phyloP scores from a whole-genome alignment of 2,113 vertebrate species.

The Periophthalmus modestus region DNA sequence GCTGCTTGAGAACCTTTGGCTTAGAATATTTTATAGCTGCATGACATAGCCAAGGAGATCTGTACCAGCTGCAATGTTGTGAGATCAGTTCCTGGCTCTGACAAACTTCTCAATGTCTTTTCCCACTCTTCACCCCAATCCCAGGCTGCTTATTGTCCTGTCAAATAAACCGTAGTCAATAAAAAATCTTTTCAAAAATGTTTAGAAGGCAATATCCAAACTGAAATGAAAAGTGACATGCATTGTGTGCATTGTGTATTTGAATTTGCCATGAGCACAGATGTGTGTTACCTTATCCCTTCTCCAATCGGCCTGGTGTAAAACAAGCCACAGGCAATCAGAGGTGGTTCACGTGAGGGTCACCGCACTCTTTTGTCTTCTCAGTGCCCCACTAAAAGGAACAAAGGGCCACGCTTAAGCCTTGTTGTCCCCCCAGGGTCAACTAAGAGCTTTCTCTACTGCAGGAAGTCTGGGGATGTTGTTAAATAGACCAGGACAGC shows the following conservation, averaged over 20 bases:
- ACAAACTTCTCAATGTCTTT: too few species aligned
- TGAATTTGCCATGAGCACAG: not conserved
- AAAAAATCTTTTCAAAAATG: too few species aligned
- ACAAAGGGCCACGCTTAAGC: conserved; percentile 60
- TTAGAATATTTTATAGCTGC: too few species aligned
- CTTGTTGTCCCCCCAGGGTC: conserved; percentile 23
- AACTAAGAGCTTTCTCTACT: conserved; percentile 46
- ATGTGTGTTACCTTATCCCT: conserved; percentile 18
- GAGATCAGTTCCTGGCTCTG: too few species aligned
- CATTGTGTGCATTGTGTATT: not conserved
- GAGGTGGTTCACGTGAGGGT: conserved; percentile 55
- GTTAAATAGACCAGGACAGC: conserved; percentile 35
- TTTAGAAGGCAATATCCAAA: not conserved
- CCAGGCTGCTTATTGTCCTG: not conserved
- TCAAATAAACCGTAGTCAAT: not conserved
- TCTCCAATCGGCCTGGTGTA: conserved; percentile 35
- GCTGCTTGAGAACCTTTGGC: too few species aligned
- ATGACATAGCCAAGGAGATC: too few species aligned
- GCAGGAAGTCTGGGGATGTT: conserved; percentile 43
- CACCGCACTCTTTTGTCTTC: conserved; percentile 52
- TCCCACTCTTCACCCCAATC: not conserved
- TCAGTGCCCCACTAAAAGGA: conserved; percentile 50
- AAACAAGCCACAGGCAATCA: conserved; percentile 44
- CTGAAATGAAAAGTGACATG: not conserved
- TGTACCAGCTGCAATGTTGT: too few species aligned